Evolutionary conservation across 1,140 invertebrate species (phyloP).

Genomic region (Gryllus bimaculatus): DNA sequence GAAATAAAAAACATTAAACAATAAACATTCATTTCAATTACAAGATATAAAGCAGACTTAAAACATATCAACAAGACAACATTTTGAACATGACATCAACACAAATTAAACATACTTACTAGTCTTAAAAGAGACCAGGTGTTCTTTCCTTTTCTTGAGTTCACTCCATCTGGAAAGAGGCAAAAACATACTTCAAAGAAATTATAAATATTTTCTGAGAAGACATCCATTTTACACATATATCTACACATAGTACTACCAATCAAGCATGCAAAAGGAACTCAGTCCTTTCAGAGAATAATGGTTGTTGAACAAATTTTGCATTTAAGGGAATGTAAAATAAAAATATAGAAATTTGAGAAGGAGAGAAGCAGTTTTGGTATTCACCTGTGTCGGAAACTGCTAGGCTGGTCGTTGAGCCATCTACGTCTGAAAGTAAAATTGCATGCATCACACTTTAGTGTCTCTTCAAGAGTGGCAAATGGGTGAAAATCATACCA

Average conservation of each 20-base stretch:
- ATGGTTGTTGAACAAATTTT: neutral
- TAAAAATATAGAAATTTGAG: neutral
- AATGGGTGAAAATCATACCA: neutral
- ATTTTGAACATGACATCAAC: neutral
- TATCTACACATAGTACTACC: neutral
- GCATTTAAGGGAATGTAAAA: neutral
- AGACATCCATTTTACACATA: neutral
- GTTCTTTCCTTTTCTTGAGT: conserved; percentile 40
- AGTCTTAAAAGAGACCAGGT: conserved; percentile 42
- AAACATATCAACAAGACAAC: neutral
- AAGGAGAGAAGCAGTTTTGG: conserved; percentile 10
- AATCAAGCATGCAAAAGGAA: neutral
- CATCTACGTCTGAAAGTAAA: conserved; percentile 26
- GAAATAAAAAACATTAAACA: neutral
- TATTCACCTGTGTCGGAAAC: conserved; percentile 33
- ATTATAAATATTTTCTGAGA: conserved; percentile 14
- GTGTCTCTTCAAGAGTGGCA: neutral
- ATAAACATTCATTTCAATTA: neutral
- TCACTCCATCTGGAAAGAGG: conserved; percentile 28
- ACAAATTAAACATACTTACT: conserved; percentile 26
- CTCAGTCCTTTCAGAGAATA: neutral
- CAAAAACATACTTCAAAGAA: conserved; percentile 24
- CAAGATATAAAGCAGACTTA: neutral
- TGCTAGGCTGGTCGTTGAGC: conserved; percentile 28
- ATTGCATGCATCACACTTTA: conserved; percentile 9